These are phyloP conservation scores for Ranitomeya variabilis DNA, from an alignment of 2,113 vertebrate species.

Conservation along the genomic window DNA sequence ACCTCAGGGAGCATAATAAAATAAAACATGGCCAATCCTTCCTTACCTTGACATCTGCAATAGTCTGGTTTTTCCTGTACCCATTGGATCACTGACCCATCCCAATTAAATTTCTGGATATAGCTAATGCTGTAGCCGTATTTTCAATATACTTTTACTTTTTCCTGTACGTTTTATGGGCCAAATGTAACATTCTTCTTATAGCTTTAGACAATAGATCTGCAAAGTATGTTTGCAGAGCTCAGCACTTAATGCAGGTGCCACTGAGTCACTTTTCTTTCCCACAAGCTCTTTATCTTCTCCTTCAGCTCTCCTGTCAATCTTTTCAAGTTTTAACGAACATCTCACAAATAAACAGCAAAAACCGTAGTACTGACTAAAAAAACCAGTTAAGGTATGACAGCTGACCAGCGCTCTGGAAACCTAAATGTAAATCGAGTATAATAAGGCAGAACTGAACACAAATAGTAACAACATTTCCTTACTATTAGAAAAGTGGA, in stretches of 20 bases:
- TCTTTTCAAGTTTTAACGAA: not conserved
- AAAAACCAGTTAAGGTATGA: not conserved
- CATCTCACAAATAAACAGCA: not conserved
- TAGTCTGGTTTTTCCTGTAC: no score
- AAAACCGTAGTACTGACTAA: not conserved
- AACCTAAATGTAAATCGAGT: not conserved
- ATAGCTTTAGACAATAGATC: not conserved
- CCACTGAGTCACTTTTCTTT: slow-evolving; percentile 15
- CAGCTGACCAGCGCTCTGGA: not conserved
- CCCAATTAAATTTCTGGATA: no score
- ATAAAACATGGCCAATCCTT: no score
- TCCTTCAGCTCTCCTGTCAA: not conserved
- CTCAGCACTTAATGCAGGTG: not conserved
- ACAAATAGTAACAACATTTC: not conserved
- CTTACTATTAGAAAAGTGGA: not conserved
- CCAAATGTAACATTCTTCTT: slow-evolving; percentile 8
- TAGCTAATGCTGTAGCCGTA: not conserved
- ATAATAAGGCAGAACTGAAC: not conserved
- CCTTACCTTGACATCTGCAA: no score
- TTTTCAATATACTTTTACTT: not conserved
- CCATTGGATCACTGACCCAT: no score
- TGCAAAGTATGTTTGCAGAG: slow-evolving; percentile 9
- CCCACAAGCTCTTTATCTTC: not conserved
- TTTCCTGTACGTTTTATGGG: not conserved
- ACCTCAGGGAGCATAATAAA: no score